phyloP scores from a whole-genome alignment of 2,888 invertebrate species.

The Camponotus fellah region DNA sequence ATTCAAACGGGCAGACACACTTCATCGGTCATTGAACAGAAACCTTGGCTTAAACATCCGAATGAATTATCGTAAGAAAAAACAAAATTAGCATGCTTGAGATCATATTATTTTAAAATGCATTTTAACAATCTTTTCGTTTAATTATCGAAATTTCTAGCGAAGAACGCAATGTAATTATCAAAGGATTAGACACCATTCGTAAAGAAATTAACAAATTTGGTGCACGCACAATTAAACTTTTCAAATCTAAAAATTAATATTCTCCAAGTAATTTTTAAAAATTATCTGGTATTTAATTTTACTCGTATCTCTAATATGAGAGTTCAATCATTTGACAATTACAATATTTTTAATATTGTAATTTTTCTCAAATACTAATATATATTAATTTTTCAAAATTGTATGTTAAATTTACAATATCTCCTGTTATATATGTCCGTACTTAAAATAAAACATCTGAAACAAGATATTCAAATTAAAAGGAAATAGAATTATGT shows the following conservation, averaged over 20 bases:
- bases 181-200: conserved; percentile 40
- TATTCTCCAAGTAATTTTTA: background rate
- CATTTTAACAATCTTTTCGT: background rate
- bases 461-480: background rate
- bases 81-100: conserved; percentile 49
- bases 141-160: conserved; percentile 30
- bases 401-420: background rate
- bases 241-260: background rate
- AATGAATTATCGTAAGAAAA: background rate
- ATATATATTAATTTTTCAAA: too few relatives aligned
- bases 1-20: conserved; percentile 2
- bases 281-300: background rate
- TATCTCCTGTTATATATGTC: background rate
- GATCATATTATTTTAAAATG: conserved; percentile 22
- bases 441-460: background rate
- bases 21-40: conserved; percentile 3
- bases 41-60: conserved; percentile 2
- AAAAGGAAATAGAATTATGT: background rate
- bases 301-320: background rate
- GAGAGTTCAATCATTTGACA: background rate
- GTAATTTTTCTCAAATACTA: background rate
- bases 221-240: background rate
- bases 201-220: conserved; percentile 33
- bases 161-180: conserved; percentile 32
- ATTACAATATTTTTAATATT: background rate